A percentile compares a stretch with the other conserved stretches of the same genome.
phyloP scores from a whole-genome alignment of 1,140 invertebrate species.

The Camponotus pennsylvanicus region DNA sequence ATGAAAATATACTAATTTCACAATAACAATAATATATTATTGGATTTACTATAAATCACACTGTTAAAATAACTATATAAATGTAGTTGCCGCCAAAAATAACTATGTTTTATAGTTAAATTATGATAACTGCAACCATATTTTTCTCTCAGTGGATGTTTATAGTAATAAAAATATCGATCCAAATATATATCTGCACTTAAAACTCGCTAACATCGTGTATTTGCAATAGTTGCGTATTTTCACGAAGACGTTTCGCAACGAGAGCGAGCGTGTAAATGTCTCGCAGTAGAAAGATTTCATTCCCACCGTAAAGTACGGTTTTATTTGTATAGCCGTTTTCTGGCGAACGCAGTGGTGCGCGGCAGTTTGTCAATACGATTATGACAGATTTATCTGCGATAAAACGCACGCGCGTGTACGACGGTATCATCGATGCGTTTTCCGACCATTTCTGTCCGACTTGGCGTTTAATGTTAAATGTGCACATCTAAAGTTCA shows the following conservation, averaged over 20 bases:
- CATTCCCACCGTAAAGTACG: constrained; percentile 42
- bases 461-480: neutral
- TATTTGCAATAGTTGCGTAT: constrained; percentile 12
- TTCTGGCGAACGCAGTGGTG: constrained; percentile 19
- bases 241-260: constrained; percentile 43
- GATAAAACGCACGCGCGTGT: constrained; percentile 38
- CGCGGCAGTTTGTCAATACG: constrained; percentile 51
- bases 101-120: too few species aligned
- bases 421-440: constrained; percentile 11
- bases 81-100: too few species aligned
- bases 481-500: neutral
- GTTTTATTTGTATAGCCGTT: constrained; percentile 61
- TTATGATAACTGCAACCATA: too few species aligned
- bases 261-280: constrained; percentile 29
- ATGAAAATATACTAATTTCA: too few species aligned
- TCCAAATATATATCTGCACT: neutral
- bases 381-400: constrained; percentile 62
- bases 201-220: neutral
- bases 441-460: constrained; percentile 5
- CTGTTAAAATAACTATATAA: too few species aligned
- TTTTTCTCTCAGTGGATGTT: too few species aligned
- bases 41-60: too few species aligned
- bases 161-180: constrained; percentile 2
- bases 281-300: constrained; percentile 32
- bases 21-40: too few species aligned